Evolutionary conservation across 1,140 invertebrate genomes (phyloP).

Genomic region (Scaptomyza pallida): DNA sequence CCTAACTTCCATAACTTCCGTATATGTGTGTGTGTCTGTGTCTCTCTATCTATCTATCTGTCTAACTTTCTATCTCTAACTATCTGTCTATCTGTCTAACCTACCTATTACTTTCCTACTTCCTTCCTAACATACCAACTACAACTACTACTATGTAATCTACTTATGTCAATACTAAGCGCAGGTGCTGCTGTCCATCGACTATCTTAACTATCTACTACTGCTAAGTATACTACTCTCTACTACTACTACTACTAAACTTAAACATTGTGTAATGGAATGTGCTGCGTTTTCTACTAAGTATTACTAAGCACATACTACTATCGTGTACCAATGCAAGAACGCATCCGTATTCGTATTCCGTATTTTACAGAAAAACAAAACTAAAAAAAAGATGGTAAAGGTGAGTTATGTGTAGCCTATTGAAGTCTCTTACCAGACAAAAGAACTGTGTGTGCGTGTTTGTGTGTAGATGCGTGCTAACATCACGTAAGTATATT

Average conservation of each 20-base stretch:
- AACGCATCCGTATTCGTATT: conserved; percentile 29
- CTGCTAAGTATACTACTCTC: conserved; percentile 36
- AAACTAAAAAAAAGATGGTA: too few species aligned
- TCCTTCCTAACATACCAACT: conserved; percentile 19
- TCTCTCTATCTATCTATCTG: conserved; percentile 29
- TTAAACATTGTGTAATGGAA: conserved; percentile 54
- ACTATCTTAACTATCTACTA: conserved; percentile 28
- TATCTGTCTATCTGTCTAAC: conserved; percentile 21
- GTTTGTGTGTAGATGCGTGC: too few species aligned
- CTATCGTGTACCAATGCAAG: conserved; percentile 17
- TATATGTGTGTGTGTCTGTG: conserved; percentile 48
- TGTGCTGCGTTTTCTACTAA: conserved; percentile 56
- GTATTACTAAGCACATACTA: conserved; percentile 51
- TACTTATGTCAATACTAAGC: conserved; percentile 31
- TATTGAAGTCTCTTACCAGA: conserved; percentile 5
- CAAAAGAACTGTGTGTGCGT: not conserved
- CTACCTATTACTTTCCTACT: conserved; percentile 13
- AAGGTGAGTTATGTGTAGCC: conserved; percentile 47
- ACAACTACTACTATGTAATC: conserved; percentile 9
- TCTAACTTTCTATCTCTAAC: conserved; percentile 24
- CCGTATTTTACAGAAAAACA: too few species aligned
- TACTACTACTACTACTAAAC: conserved; percentile 31
- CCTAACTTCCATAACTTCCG: conserved; percentile 34
- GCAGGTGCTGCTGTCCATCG: conserved; percentile 48
- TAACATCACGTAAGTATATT: conserved; percentile 26